phyloP scores from a whole-genome alignment of 2,113 vertebrate genomes.

The Callipepla squamata region DNA sequence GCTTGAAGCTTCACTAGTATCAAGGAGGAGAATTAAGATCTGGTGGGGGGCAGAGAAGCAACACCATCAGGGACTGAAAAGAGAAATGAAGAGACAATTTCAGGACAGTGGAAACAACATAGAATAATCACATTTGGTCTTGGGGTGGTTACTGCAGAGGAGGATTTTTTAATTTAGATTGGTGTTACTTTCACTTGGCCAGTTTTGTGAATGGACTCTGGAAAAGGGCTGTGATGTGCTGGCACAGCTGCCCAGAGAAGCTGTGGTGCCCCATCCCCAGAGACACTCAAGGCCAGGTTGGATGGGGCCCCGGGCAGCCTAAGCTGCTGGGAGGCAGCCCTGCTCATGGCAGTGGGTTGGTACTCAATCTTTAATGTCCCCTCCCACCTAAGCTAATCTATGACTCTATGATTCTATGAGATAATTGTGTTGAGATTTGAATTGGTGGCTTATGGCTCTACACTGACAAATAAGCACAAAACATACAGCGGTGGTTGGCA shows the following conservation, averaged over 20 bases:
- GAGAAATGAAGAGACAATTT: not conserved
- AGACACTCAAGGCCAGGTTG: too few species aligned
- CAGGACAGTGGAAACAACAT: rapidly evolving
- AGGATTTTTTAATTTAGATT: not conserved
- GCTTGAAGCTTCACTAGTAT: not conserved
- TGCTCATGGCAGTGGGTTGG: not conserved
- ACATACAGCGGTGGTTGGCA: not conserved
- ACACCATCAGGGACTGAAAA: not conserved
- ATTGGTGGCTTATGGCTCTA: not conserved
- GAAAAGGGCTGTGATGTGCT: not conserved
- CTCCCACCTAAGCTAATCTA: not conserved
- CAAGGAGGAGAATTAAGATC: not conserved
- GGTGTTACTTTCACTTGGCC: not conserved
- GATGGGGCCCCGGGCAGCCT: not conserved
- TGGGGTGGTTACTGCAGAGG: not conserved
- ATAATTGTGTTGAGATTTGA: not conserved
- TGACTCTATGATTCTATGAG: not conserved
- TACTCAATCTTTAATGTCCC: not conserved
- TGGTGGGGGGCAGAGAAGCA: too few species aligned
- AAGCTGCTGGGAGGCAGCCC: not conserved
- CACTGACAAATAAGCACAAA: not conserved
- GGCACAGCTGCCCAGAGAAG: too few species aligned
- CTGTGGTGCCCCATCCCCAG: too few species aligned
- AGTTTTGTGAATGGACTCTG: not conserved
- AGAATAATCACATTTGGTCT: too few species aligned